Evolutionary conservation across 1,140 invertebrate species (phyloP), one percentile per base, ranked within the genome.

Genomic region (Pachypeltis micranthus): DNA sequence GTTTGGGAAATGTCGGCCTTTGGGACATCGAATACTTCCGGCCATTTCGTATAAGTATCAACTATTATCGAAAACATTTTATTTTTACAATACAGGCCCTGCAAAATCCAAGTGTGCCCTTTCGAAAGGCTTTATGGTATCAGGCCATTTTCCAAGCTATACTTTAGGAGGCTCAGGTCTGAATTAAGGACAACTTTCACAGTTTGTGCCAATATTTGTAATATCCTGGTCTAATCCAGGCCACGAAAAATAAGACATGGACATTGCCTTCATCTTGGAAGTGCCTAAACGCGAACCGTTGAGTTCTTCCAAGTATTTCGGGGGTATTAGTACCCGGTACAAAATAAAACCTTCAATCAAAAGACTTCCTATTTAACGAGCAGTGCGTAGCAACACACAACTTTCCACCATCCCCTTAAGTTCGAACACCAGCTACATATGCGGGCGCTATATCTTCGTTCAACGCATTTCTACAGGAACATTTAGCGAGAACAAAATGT

Each of bases 201-300:
- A 26, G 25, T 24, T 7, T 57, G 19, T 57, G 2, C 2, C n/a
- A n/a, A 26, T 23, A 14, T 57, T 28, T 23, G 28, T 26, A 23
- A 28, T 26, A 26, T 57, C 55, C 19, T 57, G 24, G n/a, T n/a
- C 21, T 23, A 57, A 57, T 23, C n/a, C 25, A 28, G 55, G 24
- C 1, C 24, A n/a, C 55, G 24, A 26, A 14, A 57, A 19, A 57
- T 57, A 23, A 26, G n/a, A n/a, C n/a, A n/a, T n/a, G n/a, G n/a
- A n/a, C n/a, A n/a, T n/a, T n/a, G n/a, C n/a, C n/a, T 57, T 28
- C 55, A 57, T 57, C 28, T 57, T 57, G 2, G 55, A 57, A n/a
- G 25, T 57, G n/a, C 55, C 55, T 28, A 57, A 26, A 26, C 25
- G 55, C n/a, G 25, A 57, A 19, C n/a, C n/a, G n/a, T n/a, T n/a